Evolutionary conservation across 2,888 invertebrate species (phyloP).

Genomic region (Nomada flava): DNA sequence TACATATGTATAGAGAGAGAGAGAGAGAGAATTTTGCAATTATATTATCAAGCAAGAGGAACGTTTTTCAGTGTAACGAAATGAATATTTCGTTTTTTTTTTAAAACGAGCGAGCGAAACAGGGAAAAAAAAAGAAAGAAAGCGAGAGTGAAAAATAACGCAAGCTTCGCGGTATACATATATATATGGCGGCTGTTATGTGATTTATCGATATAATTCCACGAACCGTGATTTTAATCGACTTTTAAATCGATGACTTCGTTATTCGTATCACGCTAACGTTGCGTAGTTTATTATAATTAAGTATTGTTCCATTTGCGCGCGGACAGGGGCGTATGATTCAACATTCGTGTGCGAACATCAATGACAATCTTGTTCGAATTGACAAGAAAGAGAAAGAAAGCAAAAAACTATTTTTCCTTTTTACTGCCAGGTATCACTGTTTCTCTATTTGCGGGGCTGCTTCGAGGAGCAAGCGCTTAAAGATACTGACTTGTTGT

Average conservation of each 20-base stretch:
- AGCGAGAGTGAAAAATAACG: not conserved
- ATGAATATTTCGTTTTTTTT: constrained; percentile 42
- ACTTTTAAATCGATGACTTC: constrained; percentile 43
- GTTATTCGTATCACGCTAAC: constrained; percentile 47
- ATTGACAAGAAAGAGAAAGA: constrained; percentile 51
- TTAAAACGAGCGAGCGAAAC: constrained; percentile 18
- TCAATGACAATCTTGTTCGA: constrained; percentile 68
- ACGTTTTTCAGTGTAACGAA: not conserved
- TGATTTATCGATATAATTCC: constrained; percentile 65
- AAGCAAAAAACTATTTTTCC: constrained; percentile 58
- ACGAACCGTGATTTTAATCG: constrained; percentile 55
- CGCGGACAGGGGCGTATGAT: constrained; percentile 29
- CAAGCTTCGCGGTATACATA: constrained; percentile 26
- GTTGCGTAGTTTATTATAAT: constrained; percentile 52
- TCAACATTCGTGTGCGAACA: constrained; percentile 31
- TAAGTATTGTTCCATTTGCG: constrained; percentile 48
- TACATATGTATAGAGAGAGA: not conserved
- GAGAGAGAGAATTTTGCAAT: not conserved
- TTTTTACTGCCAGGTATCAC: constrained; percentile 74
- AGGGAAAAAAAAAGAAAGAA: not conserved
- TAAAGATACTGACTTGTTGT: constrained; percentile 40
- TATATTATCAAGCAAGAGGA: not conserved
- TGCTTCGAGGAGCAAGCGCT: constrained; percentile 71
- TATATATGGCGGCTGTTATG: constrained; percentile 36
- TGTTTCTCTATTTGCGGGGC: constrained; percentile 62